Base-by-base conservation (phyloP, 2,113 vertebrate genomes). In the Cinclus mexicanus region DNA sequence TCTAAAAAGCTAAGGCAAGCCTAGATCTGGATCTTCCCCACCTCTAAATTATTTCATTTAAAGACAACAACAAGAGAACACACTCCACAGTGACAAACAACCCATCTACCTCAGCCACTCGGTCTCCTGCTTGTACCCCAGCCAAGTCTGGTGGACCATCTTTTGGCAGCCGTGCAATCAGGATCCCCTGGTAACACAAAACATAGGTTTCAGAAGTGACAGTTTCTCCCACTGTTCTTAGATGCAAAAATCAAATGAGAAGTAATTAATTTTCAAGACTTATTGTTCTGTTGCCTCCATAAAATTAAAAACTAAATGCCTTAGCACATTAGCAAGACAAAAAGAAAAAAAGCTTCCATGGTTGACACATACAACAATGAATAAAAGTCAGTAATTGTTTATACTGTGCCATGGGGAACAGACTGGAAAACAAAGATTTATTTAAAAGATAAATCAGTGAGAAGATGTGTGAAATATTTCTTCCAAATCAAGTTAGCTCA, bases 71-170 rank as follows among this genome's bases (percentile, higher is more conserved):
- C 3, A 88, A 65, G 7, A 50, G 3, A 70, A 61, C 11, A 46
- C 5, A 35, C 33, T 33, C 35, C 24, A 46, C 25, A 9, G 14
- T 33, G 47, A 65, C 69, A 87, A 86, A 87, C 6, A 12, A 50
- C 8, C 6, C 65, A 68, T 57, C 47, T 96, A 98, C 98, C 98
- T 99, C 98, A 83, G 98, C 42, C 42, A 94, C 79, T 95, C 95
- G 95, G 78, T 98, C 98, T 95, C 97, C 98, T 83, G 98, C 89
- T 74, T 98, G 97, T 83, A 98, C 12, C 3, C 97, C 98, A 52
- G 98, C 96, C 94, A 98, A 98, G 89, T 98, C 97, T 59, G 97
- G 95, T 6, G 97, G 95, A 14, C 98, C 98, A 72, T 98, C 97
- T 94, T 96, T 96, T 3, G 96, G 97, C 46, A 99, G 97, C 56